Conservation (phyloP, 2,113 vertebrate genomes). For the Siniperca knerii region DNA sequence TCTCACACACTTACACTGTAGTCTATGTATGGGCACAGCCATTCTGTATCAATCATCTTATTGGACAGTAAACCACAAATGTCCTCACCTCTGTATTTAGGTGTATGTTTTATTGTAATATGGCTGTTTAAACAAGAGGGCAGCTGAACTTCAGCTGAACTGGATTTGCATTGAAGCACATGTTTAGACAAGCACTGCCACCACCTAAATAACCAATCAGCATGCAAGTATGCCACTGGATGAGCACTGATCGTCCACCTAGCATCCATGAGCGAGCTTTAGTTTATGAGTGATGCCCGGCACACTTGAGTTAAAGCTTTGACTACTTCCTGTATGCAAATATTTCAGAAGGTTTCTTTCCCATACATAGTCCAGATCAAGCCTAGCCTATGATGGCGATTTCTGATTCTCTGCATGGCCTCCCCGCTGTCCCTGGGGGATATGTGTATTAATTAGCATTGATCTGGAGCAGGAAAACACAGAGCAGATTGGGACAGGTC, state of each 20-base stretch:
- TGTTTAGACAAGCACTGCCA: conserved; percentile 10
- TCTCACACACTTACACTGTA: neutral
- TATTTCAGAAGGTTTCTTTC: conserved; percentile 26
- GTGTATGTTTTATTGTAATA: conserved; percentile 20
- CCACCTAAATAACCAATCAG: conserved; percentile 27
- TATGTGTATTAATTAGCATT: conserved; percentile 79
- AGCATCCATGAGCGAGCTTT: conserved; percentile 6
- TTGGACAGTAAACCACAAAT: conserved; percentile 6
- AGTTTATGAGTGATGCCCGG: conserved; percentile 4
- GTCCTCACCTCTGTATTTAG: conserved; percentile 15
- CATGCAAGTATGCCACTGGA: conserved; percentile 2
- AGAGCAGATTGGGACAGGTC: conserved; percentile 67
- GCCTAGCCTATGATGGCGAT: conserved; percentile 31
- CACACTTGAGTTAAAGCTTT: neutral
- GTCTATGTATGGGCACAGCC: neutral
- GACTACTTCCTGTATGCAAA: conserved; percentile 22
- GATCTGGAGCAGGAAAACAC: conserved; percentile 75
- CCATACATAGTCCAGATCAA: conserved; percentile 20
- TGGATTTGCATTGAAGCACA: conserved; percentile 35
- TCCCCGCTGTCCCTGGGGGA: conserved; percentile 52
- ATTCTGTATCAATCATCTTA: conserved; percentile 21
- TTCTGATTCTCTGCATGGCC: conserved; percentile 67
- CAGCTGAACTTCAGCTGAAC: conserved; percentile 45
- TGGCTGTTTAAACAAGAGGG: conserved; percentile 14
- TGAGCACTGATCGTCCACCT: conserved; percentile 12